Conservation (phyloP, 1,140 invertebrate genomes). For the Ceratina australensis region DNA sequence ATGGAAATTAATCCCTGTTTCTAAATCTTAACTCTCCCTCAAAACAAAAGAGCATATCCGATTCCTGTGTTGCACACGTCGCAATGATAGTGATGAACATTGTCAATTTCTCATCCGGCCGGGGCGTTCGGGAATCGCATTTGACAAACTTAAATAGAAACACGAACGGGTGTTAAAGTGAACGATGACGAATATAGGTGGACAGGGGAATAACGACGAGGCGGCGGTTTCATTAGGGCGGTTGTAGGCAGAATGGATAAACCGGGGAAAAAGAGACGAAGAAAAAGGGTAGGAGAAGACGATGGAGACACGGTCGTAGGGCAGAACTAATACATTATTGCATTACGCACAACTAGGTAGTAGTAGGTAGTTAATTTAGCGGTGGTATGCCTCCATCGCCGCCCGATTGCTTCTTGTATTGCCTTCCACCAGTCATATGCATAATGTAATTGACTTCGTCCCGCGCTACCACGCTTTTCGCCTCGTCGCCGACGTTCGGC, state of each 20-base stretch:
- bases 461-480: constrained; percentile 60
- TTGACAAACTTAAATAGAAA: not conserved
- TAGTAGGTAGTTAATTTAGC: constrained; percentile 69
- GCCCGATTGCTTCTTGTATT: constrained; percentile 71
- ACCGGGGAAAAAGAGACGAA: constrained; percentile 2
- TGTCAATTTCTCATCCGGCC: not conserved
- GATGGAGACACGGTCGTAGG: constrained; percentile 11
- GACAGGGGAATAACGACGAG: not conserved
- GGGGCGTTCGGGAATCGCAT: not conserved
- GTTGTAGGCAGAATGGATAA: constrained; percentile 37
- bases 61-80: not conserved
- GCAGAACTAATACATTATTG: constrained; percentile 65
- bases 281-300: not conserved
- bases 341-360: constrained; percentile 68
- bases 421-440: constrained; percentile 69
- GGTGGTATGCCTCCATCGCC: constrained; percentile 56
- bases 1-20: no score
- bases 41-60: not conserved
- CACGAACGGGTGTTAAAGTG: not conserved
- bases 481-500: constrained; percentile 26
- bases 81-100: not conserved
- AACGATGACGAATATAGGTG: not conserved
- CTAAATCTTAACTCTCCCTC: not conserved
- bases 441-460: constrained; percentile 75
- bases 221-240: not conserved